Evolutionary conservation across 2,888 invertebrate species (phyloP).

Genomic region (Ophioninae sp.): DNA sequence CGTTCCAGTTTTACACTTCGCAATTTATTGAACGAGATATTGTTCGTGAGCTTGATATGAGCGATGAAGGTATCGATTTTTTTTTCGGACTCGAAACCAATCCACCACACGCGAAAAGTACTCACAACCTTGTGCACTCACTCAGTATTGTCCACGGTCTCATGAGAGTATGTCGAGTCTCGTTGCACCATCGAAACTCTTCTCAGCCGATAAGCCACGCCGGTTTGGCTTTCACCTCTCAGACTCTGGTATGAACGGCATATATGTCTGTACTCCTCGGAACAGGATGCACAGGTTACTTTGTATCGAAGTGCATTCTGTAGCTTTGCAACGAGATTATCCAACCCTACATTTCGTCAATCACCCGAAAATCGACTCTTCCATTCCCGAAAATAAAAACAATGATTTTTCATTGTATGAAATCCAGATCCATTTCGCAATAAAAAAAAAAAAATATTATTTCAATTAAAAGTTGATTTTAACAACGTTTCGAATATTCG

Average conservation of each 20-base stretch:
- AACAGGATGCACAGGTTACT: conserved; percentile 32
- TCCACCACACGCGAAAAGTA: conserved; percentile 57
- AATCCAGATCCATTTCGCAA: too few species aligned
- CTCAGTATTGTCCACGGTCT: conserved; percentile 7
- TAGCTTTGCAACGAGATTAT: conserved; percentile 10
- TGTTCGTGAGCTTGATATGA: neutral
- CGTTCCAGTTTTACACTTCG: conserved; percentile 30
- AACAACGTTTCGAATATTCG: too few species aligned
- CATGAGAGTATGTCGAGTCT: conserved; percentile 13
- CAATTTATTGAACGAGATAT: conserved; percentile 7
- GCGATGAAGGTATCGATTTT: conserved; percentile 17
- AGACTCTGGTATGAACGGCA: conserved; percentile 3
- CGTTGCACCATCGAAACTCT: conserved; percentile 62
- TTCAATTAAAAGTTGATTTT: too few species aligned
- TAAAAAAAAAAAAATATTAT: too few species aligned
- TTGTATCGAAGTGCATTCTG: conserved; percentile 37
- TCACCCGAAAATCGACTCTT: neutral
- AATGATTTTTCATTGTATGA: too few species aligned
- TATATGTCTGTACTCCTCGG: conserved; percentile 3
- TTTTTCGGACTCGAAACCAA: conserved; percentile 42
- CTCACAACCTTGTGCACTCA: conserved; percentile 24
- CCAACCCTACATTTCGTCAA: conserved; percentile 1
- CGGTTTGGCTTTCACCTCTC: conserved; percentile 60
- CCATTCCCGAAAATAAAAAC: too few species aligned
- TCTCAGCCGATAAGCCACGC: conserved; percentile 61